Evolutionary conservation across 2,113 vertebrate genomes (phyloP).

Genomic region (Ceratotherium simum): DNA sequence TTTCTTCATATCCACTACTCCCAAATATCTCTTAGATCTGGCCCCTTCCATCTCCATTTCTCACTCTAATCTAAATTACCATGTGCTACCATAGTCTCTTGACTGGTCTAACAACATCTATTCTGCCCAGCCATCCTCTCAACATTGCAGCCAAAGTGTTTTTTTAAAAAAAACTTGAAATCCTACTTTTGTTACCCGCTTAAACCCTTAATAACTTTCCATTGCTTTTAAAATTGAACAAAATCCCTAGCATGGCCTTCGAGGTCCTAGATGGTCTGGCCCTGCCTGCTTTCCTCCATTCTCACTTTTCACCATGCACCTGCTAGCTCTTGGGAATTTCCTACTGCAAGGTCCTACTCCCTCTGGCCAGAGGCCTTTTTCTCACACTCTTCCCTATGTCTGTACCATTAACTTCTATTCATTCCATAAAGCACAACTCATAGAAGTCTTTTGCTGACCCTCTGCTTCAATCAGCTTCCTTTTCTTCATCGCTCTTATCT

Average conservation of each 20-base stretch:
- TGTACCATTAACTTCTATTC: not conserved
- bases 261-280: not conserved
- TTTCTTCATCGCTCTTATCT: not conserved
- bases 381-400: not conserved
- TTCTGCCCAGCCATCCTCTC: not conserved
- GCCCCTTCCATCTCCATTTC: not conserved
- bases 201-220: not conserved
- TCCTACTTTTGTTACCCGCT: not conserved
- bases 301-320: not conserved
- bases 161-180: not conserved
- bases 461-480: not conserved
- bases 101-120: not conserved
- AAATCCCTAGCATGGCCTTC: not conserved
- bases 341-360: not conserved
- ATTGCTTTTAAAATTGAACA: constrained; percentile 15
- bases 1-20: not conserved
- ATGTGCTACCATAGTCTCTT: not conserved
- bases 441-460: not conserved
- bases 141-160: not conserved
- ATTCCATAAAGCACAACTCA: not conserved
- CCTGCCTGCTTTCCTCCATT: not conserved
- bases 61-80: not conserved
- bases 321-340: not conserved
- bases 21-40: not conserved
- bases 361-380: not conserved